A percentile compares a stretch with the other conserved stretches of the same genome.
These are phyloP conservation scores for Ceyx erithaca DNA, from an alignment of 2,797 vertebrate species.

Conservation along the genomic window DNA sequence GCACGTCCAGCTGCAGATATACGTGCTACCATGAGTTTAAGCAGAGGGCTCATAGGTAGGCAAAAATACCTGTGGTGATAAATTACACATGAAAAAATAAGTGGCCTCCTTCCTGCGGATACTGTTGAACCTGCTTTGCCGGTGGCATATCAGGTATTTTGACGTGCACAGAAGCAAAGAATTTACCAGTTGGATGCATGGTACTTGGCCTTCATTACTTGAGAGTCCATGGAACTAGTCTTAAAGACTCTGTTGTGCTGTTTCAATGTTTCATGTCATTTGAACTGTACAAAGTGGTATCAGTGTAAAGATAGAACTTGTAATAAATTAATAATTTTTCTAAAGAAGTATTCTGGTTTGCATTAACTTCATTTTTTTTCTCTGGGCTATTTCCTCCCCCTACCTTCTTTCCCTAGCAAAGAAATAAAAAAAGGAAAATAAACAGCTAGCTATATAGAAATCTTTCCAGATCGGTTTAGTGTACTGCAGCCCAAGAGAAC, in stretches of 20 bases:
- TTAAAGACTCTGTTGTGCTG: slow-evolving; percentile 12
- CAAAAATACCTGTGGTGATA: slow-evolving; percentile 64
- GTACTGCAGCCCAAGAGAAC: neutral
- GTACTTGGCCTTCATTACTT: neutral
- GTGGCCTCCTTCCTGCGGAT: slow-evolving; percentile 67
- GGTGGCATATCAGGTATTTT: neutral
- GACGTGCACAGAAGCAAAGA: slow-evolving; percentile 12
- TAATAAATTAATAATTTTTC: neutral
- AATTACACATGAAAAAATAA: slow-evolving; percentile 55
- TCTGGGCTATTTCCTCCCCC: neutral
- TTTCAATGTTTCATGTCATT: neutral
- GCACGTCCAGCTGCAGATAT: slow-evolving; percentile 56
- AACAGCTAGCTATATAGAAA: neutral
- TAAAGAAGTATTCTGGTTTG: neutral
- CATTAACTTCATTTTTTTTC: neutral
- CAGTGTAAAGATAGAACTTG: neutral
- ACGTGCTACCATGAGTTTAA: slow-evolving; percentile 51
- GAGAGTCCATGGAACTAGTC: neutral
- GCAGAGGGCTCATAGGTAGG: slow-evolving; percentile 51
- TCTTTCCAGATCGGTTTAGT: neutral
- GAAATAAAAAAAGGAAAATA: neutral
- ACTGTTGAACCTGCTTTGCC: slow-evolving; percentile 7
- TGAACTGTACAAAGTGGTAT: neutral
- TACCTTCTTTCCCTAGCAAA: neutral
- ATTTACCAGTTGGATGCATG: neutral